Evolutionary conservation across 2,797 vertebrate species (phyloP).

Genomic region (Lepidocolaptes lacrymiger): DNA sequence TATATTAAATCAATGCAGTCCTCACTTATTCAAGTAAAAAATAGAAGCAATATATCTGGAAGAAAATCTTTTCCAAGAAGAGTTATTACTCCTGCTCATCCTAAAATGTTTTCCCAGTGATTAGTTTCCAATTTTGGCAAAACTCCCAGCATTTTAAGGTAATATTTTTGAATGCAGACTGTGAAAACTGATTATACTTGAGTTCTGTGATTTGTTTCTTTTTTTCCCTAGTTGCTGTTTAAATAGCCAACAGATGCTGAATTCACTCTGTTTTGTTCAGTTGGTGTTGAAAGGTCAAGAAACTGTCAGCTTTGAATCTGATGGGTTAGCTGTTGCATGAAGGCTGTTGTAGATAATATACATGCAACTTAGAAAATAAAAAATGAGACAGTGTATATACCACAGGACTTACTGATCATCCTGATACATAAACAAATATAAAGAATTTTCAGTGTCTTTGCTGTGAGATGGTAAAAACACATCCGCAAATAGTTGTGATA

Average conservation of each 20-base stretch:
- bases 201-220: background rate
- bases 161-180: background rate
- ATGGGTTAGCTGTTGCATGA: background rate
- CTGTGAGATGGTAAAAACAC: background rate
- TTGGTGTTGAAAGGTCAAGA: background rate
- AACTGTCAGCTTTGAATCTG: background rate
- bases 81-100: background rate
- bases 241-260: background rate
- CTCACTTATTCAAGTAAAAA: background rate
- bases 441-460: background rate
- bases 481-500: background rate
- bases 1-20: background rate
- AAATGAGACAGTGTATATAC: background rate
- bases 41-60: background rate
- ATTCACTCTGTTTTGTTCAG: background rate
- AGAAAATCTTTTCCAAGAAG: background rate
- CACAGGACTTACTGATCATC: background rate
- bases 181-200: background rate
- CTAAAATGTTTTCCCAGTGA: background rate
- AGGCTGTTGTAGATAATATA: background rate
- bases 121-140: background rate
- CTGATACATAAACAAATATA: background rate
- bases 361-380: background rate
- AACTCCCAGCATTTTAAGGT: background rate
- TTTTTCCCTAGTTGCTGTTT: background rate